Evolutionary conservation across 2,888 invertebrate genomes (phyloP).

Genomic region (Folsomia manolachei): DNA sequence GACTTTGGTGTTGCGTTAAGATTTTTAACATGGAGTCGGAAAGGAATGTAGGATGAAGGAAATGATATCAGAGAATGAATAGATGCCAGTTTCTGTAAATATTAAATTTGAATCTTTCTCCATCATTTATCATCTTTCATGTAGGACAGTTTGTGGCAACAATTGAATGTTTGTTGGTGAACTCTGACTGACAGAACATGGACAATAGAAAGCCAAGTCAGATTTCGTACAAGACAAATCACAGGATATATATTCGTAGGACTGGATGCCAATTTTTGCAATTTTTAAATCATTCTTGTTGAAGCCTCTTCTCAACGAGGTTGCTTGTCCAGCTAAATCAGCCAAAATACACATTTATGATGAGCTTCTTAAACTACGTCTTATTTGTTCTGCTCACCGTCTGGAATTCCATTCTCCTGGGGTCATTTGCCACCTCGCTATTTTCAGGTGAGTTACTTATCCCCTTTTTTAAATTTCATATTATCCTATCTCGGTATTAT

Average conservation of each 20-base stretch:
- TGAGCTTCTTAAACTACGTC: neutral
- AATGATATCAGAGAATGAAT: neutral
- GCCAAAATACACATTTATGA: neutral
- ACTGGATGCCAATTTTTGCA: no score
- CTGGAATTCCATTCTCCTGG: neutral
- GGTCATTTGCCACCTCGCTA: conserved; percentile 16
- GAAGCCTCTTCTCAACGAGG: no score
- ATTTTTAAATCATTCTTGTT: no score
- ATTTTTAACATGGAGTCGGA: no score
- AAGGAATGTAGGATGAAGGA: no score
- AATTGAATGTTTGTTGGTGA: neutral
- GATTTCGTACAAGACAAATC: no score
- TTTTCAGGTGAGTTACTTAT: conserved; percentile 24
- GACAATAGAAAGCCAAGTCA: no score
- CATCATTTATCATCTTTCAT: conserved; percentile 7
- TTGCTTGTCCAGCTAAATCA: neutral
- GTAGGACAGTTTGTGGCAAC: neutral
- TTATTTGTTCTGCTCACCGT: conserved; percentile 2
- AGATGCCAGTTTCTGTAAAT: conserved; percentile 13
- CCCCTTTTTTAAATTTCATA: no score
- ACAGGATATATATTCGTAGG: no score
- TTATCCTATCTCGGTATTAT: no score
- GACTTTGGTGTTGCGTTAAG: no score
- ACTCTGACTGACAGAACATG: no score
- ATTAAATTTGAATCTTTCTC: conserved; percentile 11